Base-by-base conservation (phyloP, 2,113 vertebrate genomes). In the Egretta garzetta region DNA sequence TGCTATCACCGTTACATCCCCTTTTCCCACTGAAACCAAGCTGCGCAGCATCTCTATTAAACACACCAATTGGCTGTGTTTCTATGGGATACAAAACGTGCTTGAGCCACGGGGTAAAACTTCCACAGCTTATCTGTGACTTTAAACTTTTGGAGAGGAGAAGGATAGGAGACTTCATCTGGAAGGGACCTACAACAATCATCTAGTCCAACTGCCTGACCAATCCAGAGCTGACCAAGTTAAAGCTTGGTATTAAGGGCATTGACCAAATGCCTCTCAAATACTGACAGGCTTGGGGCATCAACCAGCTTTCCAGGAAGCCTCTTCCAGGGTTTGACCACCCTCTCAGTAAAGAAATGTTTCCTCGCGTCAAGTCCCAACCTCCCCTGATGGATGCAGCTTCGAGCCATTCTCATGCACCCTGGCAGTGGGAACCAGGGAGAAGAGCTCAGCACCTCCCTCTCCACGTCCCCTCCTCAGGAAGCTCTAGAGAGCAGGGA, bases 21-120 rank as follows among this genome's bases (percentile, higher is more conserved):
- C 24, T 43, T 66, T 12, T 67, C 39, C 11, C 32, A 53, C 18
- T 20, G 35, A 80, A 80, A 24, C 15, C 45, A 62, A 50, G 45
- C 27, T 16, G 17, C 2, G 0, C 17, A 27, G 59, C n/a, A 39
- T 12, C 58, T 77, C 26, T 24, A 12, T 62, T 37, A 77, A 62
- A 77, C 27, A 14, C 10, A 32, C 27, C 15, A 2, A 12, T 30
- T 28, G 37, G 32, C 24, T 1, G 2, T 55, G 30, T 55, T 35
- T 28, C 23, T 9, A 45, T 5, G 11, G 19, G 32, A 55, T 28
- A 43, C 8, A 55, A 66, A 55, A 55, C 2, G 1, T 1, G 1
- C 49, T 66, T 66, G 23, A 43, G 37, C 39, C 62, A 55, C 2
- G 3, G 39, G 6, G 11, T 35, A 80, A 56, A 45, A 55, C 17